phyloP scores from a whole-genome alignment of 2,797 vertebrate species.

The Acrossocheilus fasciatus region DNA sequence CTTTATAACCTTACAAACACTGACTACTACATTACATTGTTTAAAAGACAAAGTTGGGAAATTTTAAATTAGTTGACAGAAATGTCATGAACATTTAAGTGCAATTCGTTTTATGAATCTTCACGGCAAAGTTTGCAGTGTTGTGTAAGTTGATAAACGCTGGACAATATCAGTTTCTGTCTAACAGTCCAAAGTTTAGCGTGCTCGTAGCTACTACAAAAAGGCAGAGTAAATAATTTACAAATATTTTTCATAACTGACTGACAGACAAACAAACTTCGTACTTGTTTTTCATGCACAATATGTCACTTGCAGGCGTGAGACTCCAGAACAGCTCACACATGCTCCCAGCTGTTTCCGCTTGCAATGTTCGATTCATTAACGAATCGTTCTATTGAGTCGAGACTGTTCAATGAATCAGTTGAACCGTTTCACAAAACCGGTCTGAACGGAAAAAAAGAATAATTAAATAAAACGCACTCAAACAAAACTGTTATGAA shows the following conservation, averaged over 20 bases:
- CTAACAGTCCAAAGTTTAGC: conserved; percentile 14
- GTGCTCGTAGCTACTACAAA: neutral
- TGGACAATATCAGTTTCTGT: neutral
- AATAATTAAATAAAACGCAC: neutral
- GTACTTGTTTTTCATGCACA: conserved; percentile 8
- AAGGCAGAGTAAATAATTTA: neutral
- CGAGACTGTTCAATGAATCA: neutral
- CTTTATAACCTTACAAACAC: neutral
- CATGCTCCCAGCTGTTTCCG: conserved; percentile 6
- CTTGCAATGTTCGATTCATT: neutral
- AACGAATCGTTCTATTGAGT: conserved; percentile 1
- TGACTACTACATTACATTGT: neutral
- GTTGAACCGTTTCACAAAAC: neutral
- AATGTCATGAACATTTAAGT: neutral
- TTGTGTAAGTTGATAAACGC: neutral
- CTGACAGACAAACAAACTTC: neutral
- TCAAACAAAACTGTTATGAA: no score
- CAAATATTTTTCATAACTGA: neutral
- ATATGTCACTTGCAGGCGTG: neutral
- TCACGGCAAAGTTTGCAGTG: neutral
- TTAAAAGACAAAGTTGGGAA: neutral
- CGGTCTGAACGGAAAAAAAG: neutral
- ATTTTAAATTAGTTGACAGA: neutral
- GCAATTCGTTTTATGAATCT: neutral
- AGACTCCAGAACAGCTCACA: neutral